Conservation (phyloP, 2,797 vertebrate species). For the Knipowitschia caucasica region DNA sequence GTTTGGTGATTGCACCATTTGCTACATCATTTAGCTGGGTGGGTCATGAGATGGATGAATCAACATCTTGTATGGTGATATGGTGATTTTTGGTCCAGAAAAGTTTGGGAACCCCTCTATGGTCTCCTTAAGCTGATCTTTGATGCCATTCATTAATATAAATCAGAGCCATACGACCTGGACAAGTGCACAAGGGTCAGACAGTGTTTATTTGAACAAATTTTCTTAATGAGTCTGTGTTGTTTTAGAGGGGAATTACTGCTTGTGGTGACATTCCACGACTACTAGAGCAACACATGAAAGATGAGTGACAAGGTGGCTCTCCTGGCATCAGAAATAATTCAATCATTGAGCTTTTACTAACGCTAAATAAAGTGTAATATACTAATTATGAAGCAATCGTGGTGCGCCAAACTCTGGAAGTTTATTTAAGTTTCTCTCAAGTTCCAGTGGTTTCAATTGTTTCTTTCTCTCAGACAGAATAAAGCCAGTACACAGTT, state of each 20-base stretch:
- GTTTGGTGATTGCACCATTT: too few relatives aligned
- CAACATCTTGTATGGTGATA: too few relatives aligned
- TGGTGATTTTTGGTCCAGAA: not conserved
- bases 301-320: slow-evolving; percentile 29
- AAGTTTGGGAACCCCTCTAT: not conserved
- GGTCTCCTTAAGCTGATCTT: slow-evolving; percentile 37
- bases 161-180: slow-evolving; percentile 55
- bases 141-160: slow-evolving; percentile 55
- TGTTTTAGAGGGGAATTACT: slow-evolving; percentile 53
- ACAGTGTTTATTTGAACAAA: slow-evolving; percentile 62
- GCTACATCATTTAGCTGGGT: too few relatives aligned
- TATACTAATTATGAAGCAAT: too few relatives aligned
- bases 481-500: too few relatives aligned
- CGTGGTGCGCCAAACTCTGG: too few relatives aligned
- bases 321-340: slow-evolving; percentile 39
- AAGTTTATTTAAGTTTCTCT: too few relatives aligned
- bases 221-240: slow-evolving; percentile 64
- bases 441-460: too few relatives aligned
- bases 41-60: too few relatives aligned
- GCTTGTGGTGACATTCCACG: slow-evolving; percentile 59
- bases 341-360: slow-evolving; percentile 57
- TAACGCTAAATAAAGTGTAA: slow-evolving; percentile 6
- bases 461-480: too few relatives aligned
- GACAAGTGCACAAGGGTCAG: slow-evolving; percentile 62
- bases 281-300: slow-evolving; percentile 45